Percentiles rank a stretch among this genome's conserved stretches.
These are phyloP conservation scores for Anseranas semipalmata DNA, from an alignment of 2,113 vertebrate species.

Conservation along the genomic window DNA sequence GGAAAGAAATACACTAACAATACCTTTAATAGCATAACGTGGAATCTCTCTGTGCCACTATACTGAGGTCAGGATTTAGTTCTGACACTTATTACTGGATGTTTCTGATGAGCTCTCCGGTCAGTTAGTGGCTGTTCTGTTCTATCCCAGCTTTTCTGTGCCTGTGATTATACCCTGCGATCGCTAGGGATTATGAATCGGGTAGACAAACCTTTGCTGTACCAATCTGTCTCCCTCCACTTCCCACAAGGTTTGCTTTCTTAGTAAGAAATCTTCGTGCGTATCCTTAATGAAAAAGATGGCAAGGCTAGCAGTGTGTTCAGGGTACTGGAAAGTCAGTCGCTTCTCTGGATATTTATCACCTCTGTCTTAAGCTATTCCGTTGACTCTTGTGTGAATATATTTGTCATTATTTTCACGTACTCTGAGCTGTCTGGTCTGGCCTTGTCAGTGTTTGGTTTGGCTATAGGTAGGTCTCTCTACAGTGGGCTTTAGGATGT, in stretches of 20 bases:
- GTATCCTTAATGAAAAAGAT: not conserved
- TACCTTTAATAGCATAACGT: not conserved
- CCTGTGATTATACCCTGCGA: not conserved
- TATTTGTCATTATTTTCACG: not conserved
- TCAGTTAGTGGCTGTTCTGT: not conserved
- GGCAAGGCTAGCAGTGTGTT: not conserved
- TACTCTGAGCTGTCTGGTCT: not conserved
- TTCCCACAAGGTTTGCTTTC: not conserved
- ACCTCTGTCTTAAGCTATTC: not conserved
- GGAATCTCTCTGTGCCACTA: not conserved
- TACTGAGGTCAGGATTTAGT: not conserved
- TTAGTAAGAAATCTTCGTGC: not conserved
- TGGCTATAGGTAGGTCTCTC: not conserved
- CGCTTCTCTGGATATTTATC: not conserved
- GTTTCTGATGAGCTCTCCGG: not conserved
- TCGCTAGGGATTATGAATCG: not conserved
- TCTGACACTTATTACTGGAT: not conserved
- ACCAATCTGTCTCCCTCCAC: not conserved
- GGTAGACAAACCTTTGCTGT: not conserved
- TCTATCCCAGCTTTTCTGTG: not conserved
- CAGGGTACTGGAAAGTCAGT: rapidly evolving
- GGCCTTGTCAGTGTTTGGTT: not conserved
- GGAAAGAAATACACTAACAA: not conserved
- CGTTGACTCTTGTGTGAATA: not conserved
- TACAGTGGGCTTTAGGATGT: not conserved